phyloP scores from a whole-genome alignment of 1,140 invertebrate species.

The Pachypeltis micranthus region DNA sequence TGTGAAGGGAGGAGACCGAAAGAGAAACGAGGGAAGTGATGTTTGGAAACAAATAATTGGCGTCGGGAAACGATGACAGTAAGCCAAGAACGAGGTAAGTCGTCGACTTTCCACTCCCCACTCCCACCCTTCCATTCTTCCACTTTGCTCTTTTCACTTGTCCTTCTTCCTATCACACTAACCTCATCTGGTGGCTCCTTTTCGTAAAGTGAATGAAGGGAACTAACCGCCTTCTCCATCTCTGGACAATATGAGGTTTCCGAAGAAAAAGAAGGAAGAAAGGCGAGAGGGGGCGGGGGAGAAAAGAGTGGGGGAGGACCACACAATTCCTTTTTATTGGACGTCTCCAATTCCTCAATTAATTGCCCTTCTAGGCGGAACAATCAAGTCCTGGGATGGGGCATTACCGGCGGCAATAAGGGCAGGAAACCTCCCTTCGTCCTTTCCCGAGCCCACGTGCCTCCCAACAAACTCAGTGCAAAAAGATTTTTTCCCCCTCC shows the following conservation, averaged over 20 bases:
- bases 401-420: conserved; percentile 9
- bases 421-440: neutral
- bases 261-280: neutral
- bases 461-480: neutral
- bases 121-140: neutral
- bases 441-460: too few species aligned
- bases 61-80: neutral
- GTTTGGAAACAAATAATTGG: neutral
- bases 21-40: neutral
- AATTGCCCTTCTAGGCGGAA: conserved; percentile 8
- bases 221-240: too few species aligned
- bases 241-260: neutral
- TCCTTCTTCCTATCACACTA: neutral
- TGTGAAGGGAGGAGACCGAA: neutral
- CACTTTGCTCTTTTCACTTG: too few species aligned
- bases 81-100: neutral
- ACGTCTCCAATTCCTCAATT: conserved; percentile 12
- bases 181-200: neutral
- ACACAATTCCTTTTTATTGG: conserved; percentile 13
- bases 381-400: conserved; percentile 7
- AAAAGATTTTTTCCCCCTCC: too few species aligned
- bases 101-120: neutral
- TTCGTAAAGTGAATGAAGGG: neutral
- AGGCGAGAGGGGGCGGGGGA: neutral
- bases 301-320: neutral